Conservation (phyloP, 2,113 vertebrate species). For the Lamprotornis superbus region DNA sequence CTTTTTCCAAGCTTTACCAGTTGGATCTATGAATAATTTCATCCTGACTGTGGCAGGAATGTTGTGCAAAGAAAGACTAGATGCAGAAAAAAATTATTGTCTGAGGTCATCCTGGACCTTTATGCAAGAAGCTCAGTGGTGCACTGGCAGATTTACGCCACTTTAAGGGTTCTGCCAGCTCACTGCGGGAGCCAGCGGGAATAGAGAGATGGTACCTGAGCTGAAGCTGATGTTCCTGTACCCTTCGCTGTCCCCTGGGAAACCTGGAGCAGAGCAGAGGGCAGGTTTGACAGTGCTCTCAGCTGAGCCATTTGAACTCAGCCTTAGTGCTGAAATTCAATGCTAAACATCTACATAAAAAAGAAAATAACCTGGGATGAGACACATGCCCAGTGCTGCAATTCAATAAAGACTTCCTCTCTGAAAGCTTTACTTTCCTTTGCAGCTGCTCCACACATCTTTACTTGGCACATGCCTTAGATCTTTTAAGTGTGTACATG, state of each 20-base stretch:
- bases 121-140: accelerated
- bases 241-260: not conserved
- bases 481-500: not conserved
- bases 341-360: not conserved
- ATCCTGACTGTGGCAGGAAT: not conserved
- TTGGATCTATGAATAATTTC: not conserved
- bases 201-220: not conserved
- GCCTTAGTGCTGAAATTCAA: not conserved
- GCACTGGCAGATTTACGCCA: not conserved
- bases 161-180: not conserved
- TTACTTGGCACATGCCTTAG: constrained; percentile 24
- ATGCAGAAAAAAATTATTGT: not conserved
- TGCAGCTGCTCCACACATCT: not conserved
- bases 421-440: not conserved
- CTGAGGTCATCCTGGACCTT: not conserved
- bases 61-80: not conserved
- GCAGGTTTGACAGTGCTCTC: accelerated
- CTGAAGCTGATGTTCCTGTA: not conserved
- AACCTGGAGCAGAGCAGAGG: not conserved
- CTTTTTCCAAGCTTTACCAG: not conserved
- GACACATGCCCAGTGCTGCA: not conserved
- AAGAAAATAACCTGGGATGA: not conserved
- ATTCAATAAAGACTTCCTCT: not conserved
- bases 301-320: not conserved
- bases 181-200: accelerated